A percentile compares a stretch with the other conserved stretches of the same genome.
Conservation (phyloP, 2,888 invertebrate genomes). For the Salticus scenicus region DNA sequence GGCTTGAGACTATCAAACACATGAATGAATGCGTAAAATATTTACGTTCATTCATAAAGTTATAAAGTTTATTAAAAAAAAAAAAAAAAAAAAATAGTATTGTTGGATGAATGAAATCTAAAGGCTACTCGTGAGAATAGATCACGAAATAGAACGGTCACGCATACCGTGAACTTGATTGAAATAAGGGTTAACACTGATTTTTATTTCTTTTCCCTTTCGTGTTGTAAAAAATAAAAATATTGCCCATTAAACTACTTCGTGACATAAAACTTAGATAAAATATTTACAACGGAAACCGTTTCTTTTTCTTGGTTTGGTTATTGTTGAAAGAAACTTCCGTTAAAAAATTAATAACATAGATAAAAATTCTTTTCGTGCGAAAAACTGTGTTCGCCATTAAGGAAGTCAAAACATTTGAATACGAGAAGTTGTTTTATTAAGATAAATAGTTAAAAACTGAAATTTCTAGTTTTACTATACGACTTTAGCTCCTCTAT, state of each 20-base stretch:
- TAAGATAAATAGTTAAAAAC: no score
- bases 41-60: background rate
- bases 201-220: background rate
- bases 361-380: no score
- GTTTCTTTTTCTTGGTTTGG: background rate
- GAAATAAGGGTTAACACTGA: constrained; percentile 8
- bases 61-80: no score
- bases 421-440: no score
- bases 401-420: no score
- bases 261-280: constrained; percentile 1
- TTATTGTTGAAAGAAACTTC: background rate
- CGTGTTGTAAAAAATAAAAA: background rate
- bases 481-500: no score
- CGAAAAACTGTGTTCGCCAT: no score
- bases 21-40: constrained; percentile 1
- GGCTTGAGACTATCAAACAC: no score
- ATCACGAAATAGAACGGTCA: constrained; percentile 37
- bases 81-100: background rate
- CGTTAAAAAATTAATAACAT: background rate
- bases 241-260: background rate
- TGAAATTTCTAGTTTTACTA: no score
- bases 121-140: constrained; percentile 41
- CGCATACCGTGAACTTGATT: constrained; percentile 15
- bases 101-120: background rate
- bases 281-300: background rate